Percentiles rank a stretch among this genome's conserved stretches.
These are phyloP conservation scores for Equus quagga DNA, from an alignment of 2,113 vertebrate genomes.

Conservation along the genomic window DNA sequence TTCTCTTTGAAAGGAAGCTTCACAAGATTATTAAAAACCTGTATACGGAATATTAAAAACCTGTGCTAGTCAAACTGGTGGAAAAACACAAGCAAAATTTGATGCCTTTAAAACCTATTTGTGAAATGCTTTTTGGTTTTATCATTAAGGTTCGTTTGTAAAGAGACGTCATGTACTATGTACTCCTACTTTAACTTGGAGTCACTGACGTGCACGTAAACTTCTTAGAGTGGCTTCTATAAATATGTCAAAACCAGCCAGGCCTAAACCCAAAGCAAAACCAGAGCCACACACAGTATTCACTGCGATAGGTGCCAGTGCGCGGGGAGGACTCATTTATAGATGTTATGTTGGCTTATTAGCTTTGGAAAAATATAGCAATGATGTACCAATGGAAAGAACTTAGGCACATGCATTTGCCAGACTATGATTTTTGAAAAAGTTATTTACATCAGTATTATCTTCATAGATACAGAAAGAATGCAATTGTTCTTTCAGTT, in stretches of 20 bases:
- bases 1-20: slow-evolving; percentile 30
- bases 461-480: not conserved
- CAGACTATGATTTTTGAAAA: not conserved
- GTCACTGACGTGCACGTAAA: not conserved
- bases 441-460: not conserved
- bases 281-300: not conserved
- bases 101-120: not conserved
- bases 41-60: not conserved
- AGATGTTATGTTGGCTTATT: not conserved
- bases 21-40: not conserved
- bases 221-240: not conserved
- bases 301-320: not conserved
- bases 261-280: not conserved
- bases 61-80: not conserved
- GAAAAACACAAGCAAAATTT: not conserved
- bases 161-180: not conserved
- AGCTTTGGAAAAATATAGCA: slow-evolving; percentile 33
- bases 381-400: not conserved
- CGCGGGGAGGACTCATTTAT: not conserved
- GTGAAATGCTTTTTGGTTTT: not conserved
- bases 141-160: slow-evolving; percentile 17
- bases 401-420: slow-evolving; percentile 15
- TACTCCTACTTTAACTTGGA: not conserved
- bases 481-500: not conserved
- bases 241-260: not conserved